Percentiles rank a stretch among this genome's conserved stretches.
phyloP scores from a whole-genome alignment of 2,888 invertebrate genomes.

The Machimus rusticus region DNA sequence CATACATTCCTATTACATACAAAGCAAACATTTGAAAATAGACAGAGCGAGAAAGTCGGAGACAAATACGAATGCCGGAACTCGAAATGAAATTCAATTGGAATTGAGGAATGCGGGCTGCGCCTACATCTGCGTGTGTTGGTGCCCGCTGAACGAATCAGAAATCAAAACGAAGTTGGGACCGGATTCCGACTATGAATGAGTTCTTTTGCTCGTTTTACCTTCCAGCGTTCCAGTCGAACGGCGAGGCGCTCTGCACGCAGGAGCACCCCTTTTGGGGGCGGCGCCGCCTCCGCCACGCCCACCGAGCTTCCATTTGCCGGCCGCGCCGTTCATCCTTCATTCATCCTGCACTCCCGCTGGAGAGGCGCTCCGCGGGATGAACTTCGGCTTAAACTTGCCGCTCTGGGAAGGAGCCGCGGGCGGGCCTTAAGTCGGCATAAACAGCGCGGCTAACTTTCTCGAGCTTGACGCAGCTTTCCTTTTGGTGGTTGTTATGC shows the following conservation, averaged over 20 bases:
- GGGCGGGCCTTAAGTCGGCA: not conserved
- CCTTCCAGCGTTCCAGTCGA: not conserved
- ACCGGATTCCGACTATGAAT: slow-evolving; percentile 17
- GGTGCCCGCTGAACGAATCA: slow-evolving; percentile 45
- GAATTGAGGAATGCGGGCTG: slow-evolving; percentile 38
- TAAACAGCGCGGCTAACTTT: not conserved
- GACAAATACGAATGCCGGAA: slow-evolving; percentile 43
- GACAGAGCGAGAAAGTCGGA: slow-evolving; percentile 43
- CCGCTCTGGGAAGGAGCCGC: not conserved
- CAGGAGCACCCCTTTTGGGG: not conserved
- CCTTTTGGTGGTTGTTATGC: not conserved
- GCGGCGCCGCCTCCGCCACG: not conserved
- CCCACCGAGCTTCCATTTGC: not conserved
- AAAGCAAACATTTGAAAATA: slow-evolving; percentile 38
- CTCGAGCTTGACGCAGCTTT: not conserved
- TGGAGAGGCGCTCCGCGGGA: not conserved
- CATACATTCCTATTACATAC: slow-evolving; percentile 40
- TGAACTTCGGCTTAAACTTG: not conserved
- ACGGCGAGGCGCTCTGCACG: not conserved
- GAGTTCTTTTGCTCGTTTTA: not conserved
- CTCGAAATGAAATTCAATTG: slow-evolving; percentile 42
- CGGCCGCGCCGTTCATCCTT: not conserved
- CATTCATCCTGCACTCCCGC: no score
- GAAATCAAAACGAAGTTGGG: slow-evolving; percentile 43
- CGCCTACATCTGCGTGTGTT: slow-evolving; percentile 39